These are phyloP conservation scores for Oreonectes daqikongensis DNA, from an alignment of 2,797 vertebrate species.

Conservation along the genomic window DNA sequence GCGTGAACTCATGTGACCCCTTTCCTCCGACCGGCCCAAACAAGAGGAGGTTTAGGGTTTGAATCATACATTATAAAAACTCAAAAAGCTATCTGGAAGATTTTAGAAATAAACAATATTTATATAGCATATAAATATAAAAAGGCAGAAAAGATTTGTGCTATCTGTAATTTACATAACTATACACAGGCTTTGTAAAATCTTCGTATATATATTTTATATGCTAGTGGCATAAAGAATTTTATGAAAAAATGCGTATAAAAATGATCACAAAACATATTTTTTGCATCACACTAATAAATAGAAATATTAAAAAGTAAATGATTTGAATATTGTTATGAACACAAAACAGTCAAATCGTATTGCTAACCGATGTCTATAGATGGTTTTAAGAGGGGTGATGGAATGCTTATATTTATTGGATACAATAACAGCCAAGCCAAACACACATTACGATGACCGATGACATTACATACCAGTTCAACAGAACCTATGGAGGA, in stretches of 20 bases:
- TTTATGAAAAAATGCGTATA: too few relatives aligned
- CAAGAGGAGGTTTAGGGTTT: neutral
- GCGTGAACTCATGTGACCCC: conserved; percentile 38
- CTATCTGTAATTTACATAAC: too few relatives aligned
- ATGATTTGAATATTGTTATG: neutral
- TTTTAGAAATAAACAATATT: neutral
- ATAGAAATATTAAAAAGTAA: neutral
- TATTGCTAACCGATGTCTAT: neutral
- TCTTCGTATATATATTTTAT: too few relatives aligned
- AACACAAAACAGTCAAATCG: neutral
- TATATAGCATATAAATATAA: too few relatives aligned
- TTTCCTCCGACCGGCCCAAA: conserved; percentile 15
- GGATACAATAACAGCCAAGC: conserved; percentile 7
- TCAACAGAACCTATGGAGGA: conserved; percentile 27
- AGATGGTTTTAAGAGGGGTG: conserved; percentile 7
- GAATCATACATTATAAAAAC: conserved; percentile 3
- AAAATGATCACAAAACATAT: too few relatives aligned
- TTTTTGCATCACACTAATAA: neutral
- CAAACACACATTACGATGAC: conserved; percentile 21
- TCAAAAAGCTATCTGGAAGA: conserved; percentile 7
- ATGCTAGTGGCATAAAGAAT: neutral
- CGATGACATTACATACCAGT: conserved; percentile 32
- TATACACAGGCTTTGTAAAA: too few relatives aligned
- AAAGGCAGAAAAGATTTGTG: too few relatives aligned
- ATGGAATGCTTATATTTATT: conserved; percentile 17